Evolutionary conservation across 1,140 invertebrate species (phyloP).

Genomic region (Dendrolimus punctatus): DNA sequence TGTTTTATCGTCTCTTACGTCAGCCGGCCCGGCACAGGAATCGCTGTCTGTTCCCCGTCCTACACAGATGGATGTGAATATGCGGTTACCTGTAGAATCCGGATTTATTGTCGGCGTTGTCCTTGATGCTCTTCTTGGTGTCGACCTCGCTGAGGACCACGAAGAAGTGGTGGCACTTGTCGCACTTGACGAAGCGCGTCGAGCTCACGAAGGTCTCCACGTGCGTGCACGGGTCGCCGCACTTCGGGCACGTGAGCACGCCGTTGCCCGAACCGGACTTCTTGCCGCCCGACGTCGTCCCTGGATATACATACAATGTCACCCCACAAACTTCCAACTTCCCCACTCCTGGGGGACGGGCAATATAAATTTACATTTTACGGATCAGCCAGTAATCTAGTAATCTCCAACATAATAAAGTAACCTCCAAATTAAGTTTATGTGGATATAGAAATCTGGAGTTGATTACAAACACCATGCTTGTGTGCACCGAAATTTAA

Average conservation of each 20-base stretch:
- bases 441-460: too few relatives aligned
- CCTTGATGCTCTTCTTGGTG: constrained; percentile 87
- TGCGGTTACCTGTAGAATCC: constrained; percentile 70
- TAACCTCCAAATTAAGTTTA: too few relatives aligned
- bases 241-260: constrained; percentile 86
- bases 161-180: constrained; percentile 98
- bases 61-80: background rate
- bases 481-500: too few relatives aligned
- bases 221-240: constrained; percentile 95
- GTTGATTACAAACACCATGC: too few relatives aligned
- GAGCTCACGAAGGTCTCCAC: constrained; percentile 98
- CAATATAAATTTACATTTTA: too few relatives aligned
- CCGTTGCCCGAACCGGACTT: constrained; percentile 45
- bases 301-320: constrained; percentile 18
- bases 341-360: too few relatives aligned
- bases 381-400: too few relatives aligned
- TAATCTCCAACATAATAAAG: too few relatives aligned
- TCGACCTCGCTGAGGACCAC: constrained; percentile 96
- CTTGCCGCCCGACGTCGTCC: constrained; percentile 42
- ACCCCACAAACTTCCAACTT: too few relatives aligned
- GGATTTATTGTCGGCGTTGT: constrained; percentile 78
- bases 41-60: too few relatives aligned
- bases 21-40: too few relatives aligned
- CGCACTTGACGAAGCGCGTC: constrained; percentile 96
- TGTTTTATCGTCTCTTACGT: too few relatives aligned